Evolutionary conservation across 2,113 vertebrate species (phyloP), one percentile per base, ranked within the genome.

Genomic region (Chionis minor): DNA sequence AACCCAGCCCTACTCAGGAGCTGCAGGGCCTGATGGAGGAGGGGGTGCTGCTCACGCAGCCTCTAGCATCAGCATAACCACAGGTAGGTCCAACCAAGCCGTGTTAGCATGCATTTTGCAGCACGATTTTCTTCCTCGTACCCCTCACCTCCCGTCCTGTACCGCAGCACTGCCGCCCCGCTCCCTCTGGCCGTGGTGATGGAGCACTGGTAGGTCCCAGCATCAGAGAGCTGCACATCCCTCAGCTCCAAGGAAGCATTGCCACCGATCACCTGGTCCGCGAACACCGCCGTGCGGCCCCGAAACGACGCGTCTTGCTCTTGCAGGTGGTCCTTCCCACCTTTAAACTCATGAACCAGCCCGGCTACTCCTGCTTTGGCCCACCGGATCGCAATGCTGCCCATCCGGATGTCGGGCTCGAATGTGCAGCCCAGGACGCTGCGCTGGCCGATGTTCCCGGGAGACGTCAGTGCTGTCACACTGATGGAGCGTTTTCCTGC

Each of bases 81-180:
- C 49, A 49, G 22, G 17, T 7, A 61, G 40, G 55, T 40, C 44
- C 7, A 2, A 67, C 9, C 8, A 0, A 85, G 66, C 14, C 3
- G 1, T 1, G 0, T 9, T 4, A 49, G 35, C 27, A 22, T 2
- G 1, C 1, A 0, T 63, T 92, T 91, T 45, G 30, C 20, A 49
- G 77, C 42, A 51, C 49, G 51, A 19, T 61, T 65, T 65, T 78
- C 40, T 27, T 62, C 40, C n/a, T 40, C 2, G 0, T 23, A 21
- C 5, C 28, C 24, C 97, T 98, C 81, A 98, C 97, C 98, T 98
- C 98, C 98, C 1, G 97, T 98, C 88, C 95, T 98, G 85, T 98
- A 98, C 15, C 1, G 88, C 35, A 98, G 95, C 78, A 90, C 79
- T 0, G 97, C 97, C 5, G 35, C 89, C 20, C 97, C 97, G 0